Percentiles rank a stretch among this genome's conserved stretches.
Conservation (phyloP, 2,797 vertebrate genomes). For the Enteromius fasciolatus region DNA sequence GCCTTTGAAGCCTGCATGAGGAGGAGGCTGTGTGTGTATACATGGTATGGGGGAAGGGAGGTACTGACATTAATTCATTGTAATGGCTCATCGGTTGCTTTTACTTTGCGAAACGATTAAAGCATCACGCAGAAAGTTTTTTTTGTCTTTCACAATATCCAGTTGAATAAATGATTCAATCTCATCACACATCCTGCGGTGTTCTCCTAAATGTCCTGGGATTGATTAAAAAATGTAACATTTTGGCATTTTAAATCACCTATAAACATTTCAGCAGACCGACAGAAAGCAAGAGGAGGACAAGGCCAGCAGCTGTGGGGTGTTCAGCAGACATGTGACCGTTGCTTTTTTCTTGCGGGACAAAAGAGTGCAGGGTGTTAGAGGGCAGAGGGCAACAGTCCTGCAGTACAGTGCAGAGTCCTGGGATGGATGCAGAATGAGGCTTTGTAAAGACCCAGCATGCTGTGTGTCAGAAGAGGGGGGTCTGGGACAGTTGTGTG, state of each 20-base stretch:
- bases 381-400: constrained; percentile 77
- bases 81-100: constrained; percentile 39
- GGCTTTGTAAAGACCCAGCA: constrained; percentile 73
- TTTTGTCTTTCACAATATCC: not conserved
- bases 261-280: constrained; percentile 63
- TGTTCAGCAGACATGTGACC: constrained; percentile 77
- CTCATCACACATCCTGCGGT: constrained; percentile 33
- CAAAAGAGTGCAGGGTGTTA: constrained; percentile 75
- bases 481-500: constrained; percentile 52
- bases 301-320: constrained; percentile 76
- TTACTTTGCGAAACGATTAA: not conserved
- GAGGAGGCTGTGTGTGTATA: constrained; percentile 39
- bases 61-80: constrained; percentile 35
- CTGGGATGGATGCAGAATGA: constrained; percentile 68
- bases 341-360: constrained; percentile 81
- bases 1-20: constrained; percentile 74
- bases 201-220: constrained; percentile 74
- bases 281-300: constrained; percentile 49
- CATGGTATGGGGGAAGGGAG: constrained; percentile 39
- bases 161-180: not conserved
- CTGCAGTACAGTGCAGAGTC: constrained; percentile 78
- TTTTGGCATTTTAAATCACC: constrained; percentile 80
- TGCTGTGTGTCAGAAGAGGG: constrained; percentile 71
- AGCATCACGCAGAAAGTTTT: not conserved
- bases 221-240: constrained; percentile 81